Evolutionary conservation across 2,888 invertebrate genomes (phyloP), one percentile per base, ranked within the genome.

Genomic region (Dicyrtomina minuta): DNA sequence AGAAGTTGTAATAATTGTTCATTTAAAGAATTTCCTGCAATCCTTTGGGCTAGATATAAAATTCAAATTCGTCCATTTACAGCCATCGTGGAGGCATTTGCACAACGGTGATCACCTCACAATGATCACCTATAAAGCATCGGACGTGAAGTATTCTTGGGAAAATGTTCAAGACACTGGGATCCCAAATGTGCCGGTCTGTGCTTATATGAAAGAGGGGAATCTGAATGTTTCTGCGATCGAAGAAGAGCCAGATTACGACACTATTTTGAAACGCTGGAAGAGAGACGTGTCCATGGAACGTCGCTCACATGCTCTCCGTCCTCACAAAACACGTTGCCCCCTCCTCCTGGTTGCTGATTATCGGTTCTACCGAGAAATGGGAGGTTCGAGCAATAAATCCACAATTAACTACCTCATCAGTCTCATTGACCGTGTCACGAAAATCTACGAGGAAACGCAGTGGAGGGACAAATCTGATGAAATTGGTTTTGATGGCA

Each of bases 371-470:
- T 96, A 91, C 81, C 90, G 92, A 82, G 93, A 94, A 85, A 96
- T 96, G 93, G 96, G 96, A 15, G 92, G 91, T 1, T 90, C 92
- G 75, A 94, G 93, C 81, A 91, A 93, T 2, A 93, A 94, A 84
- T 93, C 92, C 53, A 96, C 96, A 13, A 96, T 96, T 58, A 95
- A 94, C 84, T 96, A 96, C 55, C 83, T 96, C 94, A 96, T 96
- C 78, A 94, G 94, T 81, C 86, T 96, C 55, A 95, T 97, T 75
- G 96, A 96, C 81, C 87, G 95, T 71, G 95, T 97, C n/a, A 96
- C 97, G 81, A 92, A 92, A 83, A 94, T 96, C 72, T 97, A 96
- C 82, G 92, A 93, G 80, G 92, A 92, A 76, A 96, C 96, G 1
- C 88, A 91, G 15, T 97, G 94, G 94, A 91, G 92, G 83, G 94